Evolutionary conservation across 2,113 vertebrate species (phyloP).

Genomic region (Paralichthys olivaceus): DNA sequence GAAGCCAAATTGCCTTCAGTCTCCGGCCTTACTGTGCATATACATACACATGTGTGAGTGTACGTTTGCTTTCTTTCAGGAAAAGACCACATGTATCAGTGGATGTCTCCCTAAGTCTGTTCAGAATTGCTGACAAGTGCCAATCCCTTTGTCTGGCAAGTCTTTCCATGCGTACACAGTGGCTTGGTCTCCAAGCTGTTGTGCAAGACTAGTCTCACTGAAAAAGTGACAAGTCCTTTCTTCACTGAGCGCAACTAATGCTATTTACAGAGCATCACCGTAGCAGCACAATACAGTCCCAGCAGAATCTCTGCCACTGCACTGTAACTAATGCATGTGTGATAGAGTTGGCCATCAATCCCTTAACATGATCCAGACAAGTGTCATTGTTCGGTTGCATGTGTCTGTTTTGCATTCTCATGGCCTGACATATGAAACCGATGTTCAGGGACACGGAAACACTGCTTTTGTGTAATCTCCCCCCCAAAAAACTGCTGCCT

Average conservation of each 20-base stretch:
- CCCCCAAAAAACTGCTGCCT: conserved; percentile 28
- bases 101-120: conserved; percentile 60
- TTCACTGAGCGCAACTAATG: conserved; percentile 78
- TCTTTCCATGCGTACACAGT: conserved; percentile 55
- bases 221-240: conserved; percentile 81
- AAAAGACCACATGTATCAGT: conserved; percentile 51
- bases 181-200: conserved; percentile 73
- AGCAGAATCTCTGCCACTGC: conserved; percentile 51
- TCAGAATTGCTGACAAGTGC: conserved; percentile 75
- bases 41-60: conserved; percentile 10
- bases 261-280: conserved; percentile 75
- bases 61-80: conserved; percentile 43
- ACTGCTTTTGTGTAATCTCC: conserved; percentile 22
- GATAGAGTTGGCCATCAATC: conserved; percentile 66
- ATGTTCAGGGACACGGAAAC: conserved; percentile 18
- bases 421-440: conserved; percentile 15
- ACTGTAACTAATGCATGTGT: conserved; percentile 73
- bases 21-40: conserved; percentile 23
- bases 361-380: conserved; percentile 66
- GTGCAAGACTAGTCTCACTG: conserved; percentile 69
- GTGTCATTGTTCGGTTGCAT: conserved; percentile 66
- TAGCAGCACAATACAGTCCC: conserved; percentile 70
- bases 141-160: conserved; percentile 75
- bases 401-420: conserved; percentile 57
- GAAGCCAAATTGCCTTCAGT: conserved; percentile 61